Evolutionary conservation across 2,888 invertebrate genomes (phyloP).

Genomic region (Trachelus tabidus): DNA sequence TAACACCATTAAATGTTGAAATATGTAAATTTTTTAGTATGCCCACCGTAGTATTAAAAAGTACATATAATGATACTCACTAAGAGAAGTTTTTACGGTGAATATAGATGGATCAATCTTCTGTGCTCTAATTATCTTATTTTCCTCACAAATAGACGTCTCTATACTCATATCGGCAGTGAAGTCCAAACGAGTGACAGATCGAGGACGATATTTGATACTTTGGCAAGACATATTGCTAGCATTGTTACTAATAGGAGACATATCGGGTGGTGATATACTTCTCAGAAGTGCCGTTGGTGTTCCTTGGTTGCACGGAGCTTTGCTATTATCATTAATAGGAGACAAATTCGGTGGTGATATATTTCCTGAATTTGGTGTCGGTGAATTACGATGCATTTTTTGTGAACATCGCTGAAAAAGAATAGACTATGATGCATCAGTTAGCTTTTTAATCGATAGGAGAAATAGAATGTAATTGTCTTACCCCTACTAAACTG

Average conservation of each 20-base stretch:
- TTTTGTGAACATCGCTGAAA: conserved; percentile 33
- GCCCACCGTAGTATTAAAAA: not conserved
- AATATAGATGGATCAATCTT: not conserved
- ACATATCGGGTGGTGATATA: conserved; percentile 53
- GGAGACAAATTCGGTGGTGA: conserved; percentile 57
- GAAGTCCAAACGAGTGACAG: conserved; percentile 49
- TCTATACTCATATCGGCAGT: conserved; percentile 55
- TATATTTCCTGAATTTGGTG: conserved; percentile 32
- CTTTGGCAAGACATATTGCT: conserved; percentile 49
- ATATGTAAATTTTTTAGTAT: not conserved
- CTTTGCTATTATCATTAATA: conserved; percentile 35
- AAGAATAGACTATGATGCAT: not conserved
- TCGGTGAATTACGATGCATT: conserved; percentile 41
- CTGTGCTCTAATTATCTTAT: conserved; percentile 15
- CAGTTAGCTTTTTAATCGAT: not conserved
- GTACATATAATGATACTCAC: not conserved
- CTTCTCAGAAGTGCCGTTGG: conserved; percentile 37
- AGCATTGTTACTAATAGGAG: conserved; percentile 48
- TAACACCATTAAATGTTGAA: not conserved
- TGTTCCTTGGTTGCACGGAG: conserved; percentile 33
- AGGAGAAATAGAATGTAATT: not conserved
- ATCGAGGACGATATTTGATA: conserved; percentile 42
- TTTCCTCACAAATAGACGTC: conserved; percentile 26
- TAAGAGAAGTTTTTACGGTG: not conserved
- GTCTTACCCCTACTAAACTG: conserved; percentile 49